These are phyloP conservation scores for Cyprichromis sp. DNA, from an alignment of 2,113 vertebrate genomes.

Conservation along the genomic window DNA sequence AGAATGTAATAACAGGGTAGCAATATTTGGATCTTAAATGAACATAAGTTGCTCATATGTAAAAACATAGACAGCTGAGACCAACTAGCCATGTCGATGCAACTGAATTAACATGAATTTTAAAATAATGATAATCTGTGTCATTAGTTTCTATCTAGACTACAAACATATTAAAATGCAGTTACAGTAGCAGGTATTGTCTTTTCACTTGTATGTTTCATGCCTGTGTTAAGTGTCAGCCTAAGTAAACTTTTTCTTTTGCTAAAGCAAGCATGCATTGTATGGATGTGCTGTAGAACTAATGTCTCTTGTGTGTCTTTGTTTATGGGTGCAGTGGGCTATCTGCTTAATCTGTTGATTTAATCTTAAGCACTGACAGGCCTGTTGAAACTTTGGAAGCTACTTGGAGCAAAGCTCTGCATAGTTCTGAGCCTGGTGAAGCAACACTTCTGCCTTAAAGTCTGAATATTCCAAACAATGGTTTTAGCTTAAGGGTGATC, in stretches of 20 bases:
- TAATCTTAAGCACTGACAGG: not conserved
- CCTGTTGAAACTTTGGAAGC: not conserved
- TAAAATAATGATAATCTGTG: not conserved
- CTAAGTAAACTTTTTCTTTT: constrained; percentile 7
- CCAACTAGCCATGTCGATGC: not conserved
- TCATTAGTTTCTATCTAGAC: not conserved
- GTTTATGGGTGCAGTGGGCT: not conserved
- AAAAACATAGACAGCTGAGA: not conserved
- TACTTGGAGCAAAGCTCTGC: not conserved
- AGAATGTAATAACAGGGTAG: not conserved
- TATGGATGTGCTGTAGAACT: not conserved
- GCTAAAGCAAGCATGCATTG: not conserved
- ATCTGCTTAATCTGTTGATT: not conserved
- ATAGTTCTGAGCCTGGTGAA: not conserved
- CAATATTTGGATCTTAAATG: not conserved
- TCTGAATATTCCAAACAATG: not conserved
- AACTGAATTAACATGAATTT: not conserved
- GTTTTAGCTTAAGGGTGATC: not conserved
- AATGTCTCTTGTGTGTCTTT: not conserved
- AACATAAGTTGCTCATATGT: not conserved
- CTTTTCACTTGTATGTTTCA: not conserved
- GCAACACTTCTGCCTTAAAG: not conserved
- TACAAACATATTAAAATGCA: not conserved
- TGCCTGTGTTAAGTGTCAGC: constrained; percentile 1
- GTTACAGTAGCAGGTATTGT: not conserved